phyloP scores from a whole-genome alignment of 2,797 vertebrate genomes.

The Cuculus canorus region DNA sequence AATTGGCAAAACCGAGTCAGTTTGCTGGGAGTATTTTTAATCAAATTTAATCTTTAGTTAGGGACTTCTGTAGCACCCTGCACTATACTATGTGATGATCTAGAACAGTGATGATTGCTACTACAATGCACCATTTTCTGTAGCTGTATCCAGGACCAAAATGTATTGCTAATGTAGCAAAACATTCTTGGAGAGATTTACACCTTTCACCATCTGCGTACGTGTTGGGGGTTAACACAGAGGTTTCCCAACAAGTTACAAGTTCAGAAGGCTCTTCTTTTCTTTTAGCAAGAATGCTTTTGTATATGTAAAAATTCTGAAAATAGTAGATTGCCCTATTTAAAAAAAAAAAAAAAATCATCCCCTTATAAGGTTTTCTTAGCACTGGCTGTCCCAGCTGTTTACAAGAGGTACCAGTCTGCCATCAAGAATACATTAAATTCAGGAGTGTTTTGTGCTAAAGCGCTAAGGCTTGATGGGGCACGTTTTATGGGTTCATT shows the following conservation, averaged over 20 bases:
- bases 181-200: background rate
- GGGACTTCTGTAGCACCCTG: constrained; percentile 28
- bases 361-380: background rate
- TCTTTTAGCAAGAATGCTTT: background rate
- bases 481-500: constrained; percentile 53
- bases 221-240: fast-evolving
- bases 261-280: background rate
- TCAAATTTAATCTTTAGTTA: constrained; percentile 4
- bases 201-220: background rate
- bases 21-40: background rate
- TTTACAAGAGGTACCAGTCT: constrained; percentile 22
- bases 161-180: background rate
- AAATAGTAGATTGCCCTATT: background rate
- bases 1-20: background rate
- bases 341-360: background rate
- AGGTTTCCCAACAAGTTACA: background rate
- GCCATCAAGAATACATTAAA: background rate
- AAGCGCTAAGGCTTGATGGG: constrained; percentile 21
- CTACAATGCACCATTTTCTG: background rate
- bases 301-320: background rate
- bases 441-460: background rate
- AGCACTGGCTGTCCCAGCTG: background rate
- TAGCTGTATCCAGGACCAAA: background rate
- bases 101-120: background rate
- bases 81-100: background rate